These are phyloP conservation scores for Meloidogyne floridensis DNA, from an alignment of 1,140 invertebrate species.

Conservation along the genomic window DNA sequence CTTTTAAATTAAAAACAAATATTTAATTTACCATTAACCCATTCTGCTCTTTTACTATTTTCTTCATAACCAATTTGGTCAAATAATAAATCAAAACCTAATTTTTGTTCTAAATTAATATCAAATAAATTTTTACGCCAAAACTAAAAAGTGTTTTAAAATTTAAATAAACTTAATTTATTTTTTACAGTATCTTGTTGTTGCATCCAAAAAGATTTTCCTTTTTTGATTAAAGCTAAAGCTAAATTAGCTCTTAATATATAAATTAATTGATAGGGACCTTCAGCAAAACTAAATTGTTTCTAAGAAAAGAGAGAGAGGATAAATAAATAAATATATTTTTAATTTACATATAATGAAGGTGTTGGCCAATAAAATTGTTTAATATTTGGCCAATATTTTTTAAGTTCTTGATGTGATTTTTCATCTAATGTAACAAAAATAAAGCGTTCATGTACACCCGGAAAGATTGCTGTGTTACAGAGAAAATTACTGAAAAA, in stretches of 20 bases:
- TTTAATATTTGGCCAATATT: slow-evolving; percentile 57
- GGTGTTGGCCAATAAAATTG: slow-evolving; percentile 65
- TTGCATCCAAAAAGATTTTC: slow-evolving; percentile 66
- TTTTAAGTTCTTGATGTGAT: slow-evolving; percentile 47
- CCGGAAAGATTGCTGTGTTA: slow-evolving; percentile 55
- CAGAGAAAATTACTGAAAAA: slow-evolving; percentile 59
- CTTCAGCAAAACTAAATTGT: slow-evolving; percentile 64
- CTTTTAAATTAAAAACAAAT: background rate
- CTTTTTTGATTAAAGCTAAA: slow-evolving; percentile 54
- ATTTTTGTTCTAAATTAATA: slow-evolving; percentile 46
- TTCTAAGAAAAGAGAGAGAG: slow-evolving; percentile 51
- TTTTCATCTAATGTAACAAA: slow-evolving; percentile 62
- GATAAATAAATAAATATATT: slow-evolving; percentile 10
- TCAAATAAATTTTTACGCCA: slow-evolving; percentile 60
- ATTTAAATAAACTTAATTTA: background rate
- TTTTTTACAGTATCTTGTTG: slow-evolving; percentile 62
- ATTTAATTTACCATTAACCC: slow-evolving; percentile 62
- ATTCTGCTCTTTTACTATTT: slow-evolving; percentile 60
- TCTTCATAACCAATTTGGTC: slow-evolving; percentile 61
- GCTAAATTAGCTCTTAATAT: slow-evolving; percentile 61
- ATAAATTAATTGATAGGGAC: slow-evolving; percentile 64
- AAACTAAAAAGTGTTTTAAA: slow-evolving; percentile 22
- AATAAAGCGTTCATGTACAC: slow-evolving; percentile 62
- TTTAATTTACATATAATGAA: slow-evolving; percentile 57
- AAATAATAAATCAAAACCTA: slow-evolving; percentile 57